phyloP scores from a whole-genome alignment of 2,888 invertebrate genomes.

The Drosophila parthenogenetica region DNA sequence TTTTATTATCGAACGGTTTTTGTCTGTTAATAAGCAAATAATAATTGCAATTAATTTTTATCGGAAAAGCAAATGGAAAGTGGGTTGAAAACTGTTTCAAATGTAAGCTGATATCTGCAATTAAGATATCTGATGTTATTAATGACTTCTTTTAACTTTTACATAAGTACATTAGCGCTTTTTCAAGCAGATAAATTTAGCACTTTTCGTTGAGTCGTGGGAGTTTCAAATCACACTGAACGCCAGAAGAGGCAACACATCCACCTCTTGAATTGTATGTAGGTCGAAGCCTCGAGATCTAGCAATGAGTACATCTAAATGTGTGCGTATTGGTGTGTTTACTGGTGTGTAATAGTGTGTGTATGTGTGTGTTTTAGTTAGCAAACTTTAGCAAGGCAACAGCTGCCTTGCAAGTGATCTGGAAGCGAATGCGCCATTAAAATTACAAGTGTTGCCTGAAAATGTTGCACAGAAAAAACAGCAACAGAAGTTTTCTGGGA shows the following conservation, averaged over 20 bases:
- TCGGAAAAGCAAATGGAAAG: background rate
- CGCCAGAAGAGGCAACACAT: constrained; percentile 21
- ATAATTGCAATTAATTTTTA: too few species aligned
- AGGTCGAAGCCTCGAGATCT: constrained; percentile 32
- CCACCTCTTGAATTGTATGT: constrained; percentile 15
- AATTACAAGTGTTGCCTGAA: constrained; percentile 60
- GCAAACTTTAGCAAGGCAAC: constrained; percentile 65
- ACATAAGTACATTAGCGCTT: constrained; percentile 7
- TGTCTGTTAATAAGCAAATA: background rate
- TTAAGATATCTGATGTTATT: constrained; percentile 1
- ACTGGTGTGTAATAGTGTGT: background rate
- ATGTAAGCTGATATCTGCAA: background rate
- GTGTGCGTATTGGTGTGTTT: background rate
- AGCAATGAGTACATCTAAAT: constrained; percentile 7
- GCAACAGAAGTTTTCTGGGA: constrained; percentile 33
- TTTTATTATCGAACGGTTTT: background rate
- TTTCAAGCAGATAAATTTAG: background rate
- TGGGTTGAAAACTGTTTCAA: background rate
- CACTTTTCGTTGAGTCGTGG: constrained; percentile 5
- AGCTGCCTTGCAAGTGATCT: constrained; percentile 59
- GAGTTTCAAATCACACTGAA: constrained; percentile 25
- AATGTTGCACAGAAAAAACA: constrained; percentile 38
- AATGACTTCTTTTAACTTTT: constrained; percentile 3
- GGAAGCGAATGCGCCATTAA: constrained; percentile 61
- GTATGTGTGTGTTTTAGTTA: constrained; percentile 41